Evolutionary conservation across 2,797 vertebrate species (phyloP).

Genomic region (Thalassophryne amazonica): DNA sequence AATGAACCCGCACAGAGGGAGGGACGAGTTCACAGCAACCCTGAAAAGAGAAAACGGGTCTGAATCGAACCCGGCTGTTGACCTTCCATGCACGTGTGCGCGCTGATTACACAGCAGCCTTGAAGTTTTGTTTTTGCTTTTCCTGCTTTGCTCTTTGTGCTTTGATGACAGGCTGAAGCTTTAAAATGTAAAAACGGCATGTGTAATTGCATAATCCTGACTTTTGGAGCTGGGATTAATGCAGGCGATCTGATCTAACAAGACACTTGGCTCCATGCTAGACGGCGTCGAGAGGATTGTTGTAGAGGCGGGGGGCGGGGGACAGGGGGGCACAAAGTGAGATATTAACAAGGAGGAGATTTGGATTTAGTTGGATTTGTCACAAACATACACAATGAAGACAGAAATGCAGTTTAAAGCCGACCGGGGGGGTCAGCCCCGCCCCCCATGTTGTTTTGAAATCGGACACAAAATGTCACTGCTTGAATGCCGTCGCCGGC

Average conservation of each 20-base stretch:
- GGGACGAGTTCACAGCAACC: slow-evolving; percentile 14
- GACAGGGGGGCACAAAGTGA: slow-evolving; percentile 16
- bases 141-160: slow-evolving; percentile 19
- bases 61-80: too few species aligned
- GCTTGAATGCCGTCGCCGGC: slow-evolving; percentile 10
- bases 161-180: slow-evolving; percentile 38
- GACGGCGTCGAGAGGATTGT: slow-evolving; percentile 59
- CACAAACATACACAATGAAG: slow-evolving; percentile 33
- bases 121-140: neutral
- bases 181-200: slow-evolving; percentile 51
- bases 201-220: slow-evolving; percentile 64
- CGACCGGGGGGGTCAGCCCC: slow-evolving; percentile 18
- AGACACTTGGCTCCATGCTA: slow-evolving; percentile 49
- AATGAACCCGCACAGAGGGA: slow-evolving; percentile 11
- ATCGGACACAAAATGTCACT: slow-evolving; percentile 28
- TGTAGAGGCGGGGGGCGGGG: neutral
- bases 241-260: slow-evolving; percentile 61
- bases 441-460: slow-evolving; percentile 43
- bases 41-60: slow-evolving; percentile 7
- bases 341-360: slow-evolving; percentile 68
- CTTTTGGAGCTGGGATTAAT: slow-evolving; percentile 37
- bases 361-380: slow-evolving; percentile 61
- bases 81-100: neutral
- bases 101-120: neutral
- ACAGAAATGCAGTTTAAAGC: slow-evolving; percentile 40